Evolutionary conservation across 2,797 vertebrate species (phyloP).

Genomic region (Macroramphosus scolopax): DNA sequence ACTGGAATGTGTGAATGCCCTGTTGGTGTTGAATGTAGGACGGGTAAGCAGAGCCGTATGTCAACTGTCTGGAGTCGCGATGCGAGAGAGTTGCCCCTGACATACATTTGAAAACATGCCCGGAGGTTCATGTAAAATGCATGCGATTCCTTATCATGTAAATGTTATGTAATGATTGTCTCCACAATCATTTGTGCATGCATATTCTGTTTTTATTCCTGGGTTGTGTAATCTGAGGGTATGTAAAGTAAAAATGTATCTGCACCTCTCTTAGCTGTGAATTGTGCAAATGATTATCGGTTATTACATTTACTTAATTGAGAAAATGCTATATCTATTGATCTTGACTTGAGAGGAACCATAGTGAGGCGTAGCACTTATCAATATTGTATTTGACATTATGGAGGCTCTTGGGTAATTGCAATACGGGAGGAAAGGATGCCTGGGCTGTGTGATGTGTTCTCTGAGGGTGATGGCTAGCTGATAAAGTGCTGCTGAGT

Average conservation of each 20-base stretch:
- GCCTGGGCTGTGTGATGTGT: constrained; percentile 15
- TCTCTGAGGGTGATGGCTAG: constrained; percentile 31
- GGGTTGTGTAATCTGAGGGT: no score
- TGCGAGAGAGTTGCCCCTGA: constrained; percentile 30
- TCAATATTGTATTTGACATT: constrained; percentile 44
- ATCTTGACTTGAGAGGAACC: constrained; percentile 26
- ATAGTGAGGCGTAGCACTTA: constrained; percentile 26
- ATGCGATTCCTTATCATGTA: constrained; percentile 24
- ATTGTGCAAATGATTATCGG: no score
- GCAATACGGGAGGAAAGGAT: constrained; percentile 10
- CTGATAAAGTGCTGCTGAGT: constrained; percentile 54
- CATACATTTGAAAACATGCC: constrained; percentile 40
- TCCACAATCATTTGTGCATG: neutral
- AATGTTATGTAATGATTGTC: constrained; percentile 16
- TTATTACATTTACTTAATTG: constrained; percentile 24
- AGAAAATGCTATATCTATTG: constrained; percentile 19
- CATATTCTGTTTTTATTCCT: neutral
- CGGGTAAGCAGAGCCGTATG: no score
- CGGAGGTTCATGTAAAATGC: constrained; percentile 17
- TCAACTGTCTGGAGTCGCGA: no score
- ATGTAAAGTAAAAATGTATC: no score
- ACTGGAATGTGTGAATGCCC: constrained; percentile 42
- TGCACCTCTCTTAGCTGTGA: no score
- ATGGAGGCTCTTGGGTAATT: constrained; percentile 40
- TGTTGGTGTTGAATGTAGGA: constrained; percentile 49